These are phyloP conservation scores for Lucilia sericata DNA, from an alignment of 1,140 invertebrate genomes.

Conservation along the genomic window DNA sequence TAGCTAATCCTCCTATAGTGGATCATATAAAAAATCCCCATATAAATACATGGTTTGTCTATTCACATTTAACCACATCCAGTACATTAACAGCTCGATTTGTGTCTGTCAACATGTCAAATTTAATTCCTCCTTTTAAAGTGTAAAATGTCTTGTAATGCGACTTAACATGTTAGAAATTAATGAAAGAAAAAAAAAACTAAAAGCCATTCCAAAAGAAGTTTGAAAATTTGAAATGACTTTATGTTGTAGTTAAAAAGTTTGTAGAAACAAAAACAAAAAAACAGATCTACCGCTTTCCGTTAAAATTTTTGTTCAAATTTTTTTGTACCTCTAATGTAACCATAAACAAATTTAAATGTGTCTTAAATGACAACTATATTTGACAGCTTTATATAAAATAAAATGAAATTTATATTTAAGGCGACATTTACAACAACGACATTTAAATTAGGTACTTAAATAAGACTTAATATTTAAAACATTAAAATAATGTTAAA, in stretches of 20 bases:
- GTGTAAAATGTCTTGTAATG: conserved; percentile 26
- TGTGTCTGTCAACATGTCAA: conserved; percentile 26
- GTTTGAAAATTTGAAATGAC: not conserved
- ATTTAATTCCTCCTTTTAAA: conserved; percentile 16
- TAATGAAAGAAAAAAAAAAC: not conserved
- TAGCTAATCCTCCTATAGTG: no score
- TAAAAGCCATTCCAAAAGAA: no score
- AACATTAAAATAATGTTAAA: no score
- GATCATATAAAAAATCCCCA: no score
- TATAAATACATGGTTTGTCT: no score
- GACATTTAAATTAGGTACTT: not conserved
- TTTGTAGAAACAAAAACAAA: not conserved
- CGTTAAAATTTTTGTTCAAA: not conserved
- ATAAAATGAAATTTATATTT: not conserved
- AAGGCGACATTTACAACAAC: not conserved
- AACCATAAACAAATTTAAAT: not conserved
- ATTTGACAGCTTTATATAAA: not conserved
- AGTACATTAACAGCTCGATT: conserved; percentile 7
- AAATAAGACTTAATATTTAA: not conserved
- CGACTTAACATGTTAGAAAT: conserved; percentile 1
- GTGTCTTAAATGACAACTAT: not conserved
- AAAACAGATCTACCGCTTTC: not conserved
- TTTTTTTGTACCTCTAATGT: not conserved
- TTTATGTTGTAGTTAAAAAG: not conserved
- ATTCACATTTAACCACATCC: no score